Evolutionary conservation across 2,888 invertebrate species (phyloP).

Genomic region (Phania funesta): DNA sequence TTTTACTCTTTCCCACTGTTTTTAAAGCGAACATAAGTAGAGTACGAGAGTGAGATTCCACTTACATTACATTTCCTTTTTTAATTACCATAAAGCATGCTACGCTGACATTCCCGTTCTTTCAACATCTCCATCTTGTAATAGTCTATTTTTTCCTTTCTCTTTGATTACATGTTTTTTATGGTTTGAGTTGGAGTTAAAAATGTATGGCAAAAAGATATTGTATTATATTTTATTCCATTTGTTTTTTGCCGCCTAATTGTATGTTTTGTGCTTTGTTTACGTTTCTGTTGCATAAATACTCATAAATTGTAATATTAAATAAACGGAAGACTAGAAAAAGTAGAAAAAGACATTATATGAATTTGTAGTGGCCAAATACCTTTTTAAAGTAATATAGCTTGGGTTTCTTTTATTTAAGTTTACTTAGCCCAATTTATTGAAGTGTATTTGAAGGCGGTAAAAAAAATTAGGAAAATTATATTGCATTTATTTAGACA

Average conservation of each 20-base stretch:
- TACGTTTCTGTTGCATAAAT: conserved; percentile 31
- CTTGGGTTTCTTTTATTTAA: conserved; percentile 4
- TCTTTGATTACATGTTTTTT: conserved; percentile 16
- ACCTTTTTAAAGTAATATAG: conserved; percentile 9
- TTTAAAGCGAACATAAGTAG: neutral
- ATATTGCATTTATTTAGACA: neutral
- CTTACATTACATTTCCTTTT: conserved; percentile 62
- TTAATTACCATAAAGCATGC: conserved; percentile 61
- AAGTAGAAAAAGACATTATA: conserved; percentile 16
- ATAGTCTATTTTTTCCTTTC: conserved; percentile 4
- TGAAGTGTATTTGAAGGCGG: conserved; percentile 14
- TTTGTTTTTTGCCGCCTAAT: conserved; percentile 62
- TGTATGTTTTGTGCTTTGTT: conserved; percentile 42
- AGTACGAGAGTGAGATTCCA: conserved; percentile 45
- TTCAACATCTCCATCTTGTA: conserved; percentile 4
- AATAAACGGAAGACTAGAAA: conserved; percentile 13
- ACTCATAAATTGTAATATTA: conserved; percentile 52
- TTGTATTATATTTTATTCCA: conserved; percentile 40
- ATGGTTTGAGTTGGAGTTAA: conserved; percentile 14
- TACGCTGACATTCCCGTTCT: conserved; percentile 11
- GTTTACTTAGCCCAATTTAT: conserved; percentile 22
- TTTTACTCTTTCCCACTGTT: neutral
- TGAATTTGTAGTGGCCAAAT: conserved; percentile 20
- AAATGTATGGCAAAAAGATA: neutral
- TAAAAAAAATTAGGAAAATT: neutral